Evolutionary conservation across 30 jellyfish, hydroid and myxozoan genomes (phyloP).

Genomic region (Hydractinia echinata): DNA sequence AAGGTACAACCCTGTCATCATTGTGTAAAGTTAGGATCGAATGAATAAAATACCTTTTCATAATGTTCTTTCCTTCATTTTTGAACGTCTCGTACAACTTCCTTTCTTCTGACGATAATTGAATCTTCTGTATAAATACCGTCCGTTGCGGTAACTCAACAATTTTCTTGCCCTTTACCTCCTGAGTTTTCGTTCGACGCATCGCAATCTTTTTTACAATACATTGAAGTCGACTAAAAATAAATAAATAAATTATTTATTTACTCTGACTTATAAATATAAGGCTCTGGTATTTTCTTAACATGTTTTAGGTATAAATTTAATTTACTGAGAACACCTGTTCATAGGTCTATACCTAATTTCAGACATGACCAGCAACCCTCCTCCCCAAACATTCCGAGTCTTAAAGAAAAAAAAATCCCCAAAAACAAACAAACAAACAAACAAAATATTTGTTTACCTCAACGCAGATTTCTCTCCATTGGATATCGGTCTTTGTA

Average conservation of each 20-base stretch:
- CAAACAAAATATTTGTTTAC: slow-evolving; percentile 16
- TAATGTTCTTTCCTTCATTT: slow-evolving; percentile 53
- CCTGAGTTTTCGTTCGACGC: slow-evolving; percentile 54
- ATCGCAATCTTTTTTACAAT: slow-evolving; percentile 46
- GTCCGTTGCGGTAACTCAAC: slow-evolving; percentile 48
- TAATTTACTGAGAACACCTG: too few species aligned
- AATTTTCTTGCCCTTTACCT: slow-evolving; percentile 38
- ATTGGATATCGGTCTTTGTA: slow-evolving; percentile 49
- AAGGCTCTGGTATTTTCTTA: too few species aligned
- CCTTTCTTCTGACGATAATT: slow-evolving; percentile 53
- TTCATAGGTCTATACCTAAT: too few species aligned
- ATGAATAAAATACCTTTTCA: slow-evolving; percentile 41
- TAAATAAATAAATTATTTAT: neutral
- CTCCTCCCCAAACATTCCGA: neutral
- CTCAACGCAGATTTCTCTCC: slow-evolving; percentile 44
- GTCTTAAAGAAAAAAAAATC: neutral
- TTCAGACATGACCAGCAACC: neutral
- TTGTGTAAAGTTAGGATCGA: too few species aligned
- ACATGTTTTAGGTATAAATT: too few species aligned
- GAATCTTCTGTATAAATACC: slow-evolving; percentile 35
- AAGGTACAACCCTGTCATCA: too few species aligned
- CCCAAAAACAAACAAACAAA: neutral
- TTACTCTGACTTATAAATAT: too few species aligned
- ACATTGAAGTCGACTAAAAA: slow-evolving; percentile 40
- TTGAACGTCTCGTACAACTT: slow-evolving; percentile 49